phyloP scores from a whole-genome alignment of 2,113 vertebrate genomes.

The Tetrao urogallus region DNA sequence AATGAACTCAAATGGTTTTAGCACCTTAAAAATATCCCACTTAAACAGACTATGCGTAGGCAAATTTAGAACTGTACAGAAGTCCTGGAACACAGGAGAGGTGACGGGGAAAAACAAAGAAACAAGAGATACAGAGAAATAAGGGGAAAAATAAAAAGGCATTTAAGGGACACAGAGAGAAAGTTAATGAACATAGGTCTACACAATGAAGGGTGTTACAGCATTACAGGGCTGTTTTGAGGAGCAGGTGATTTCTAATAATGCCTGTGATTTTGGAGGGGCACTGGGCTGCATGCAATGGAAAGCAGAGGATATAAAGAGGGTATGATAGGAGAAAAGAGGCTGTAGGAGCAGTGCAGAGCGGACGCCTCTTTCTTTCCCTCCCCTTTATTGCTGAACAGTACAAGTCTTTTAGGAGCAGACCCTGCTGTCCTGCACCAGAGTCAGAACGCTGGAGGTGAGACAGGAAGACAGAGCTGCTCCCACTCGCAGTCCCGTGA shows the following conservation, averaged over 20 bases:
- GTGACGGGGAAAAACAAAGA: neutral
- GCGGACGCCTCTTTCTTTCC: rapidly evolving
- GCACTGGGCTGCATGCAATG: neutral
- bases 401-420: neutral
- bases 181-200: neutral
- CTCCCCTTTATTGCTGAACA: neutral
- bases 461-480: too few species aligned
- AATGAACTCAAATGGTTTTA: slow-evolving; percentile 43
- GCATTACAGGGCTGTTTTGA: neutral
- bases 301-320: neutral
- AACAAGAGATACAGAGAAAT: neutral
- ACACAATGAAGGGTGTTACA: neutral
- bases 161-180: neutral
- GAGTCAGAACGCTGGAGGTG: neutral
- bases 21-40: slow-evolving; percentile 37
- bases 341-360: neutral
- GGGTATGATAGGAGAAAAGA: neutral
- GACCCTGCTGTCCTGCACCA: neutral
- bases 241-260: neutral
- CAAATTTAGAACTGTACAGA: slow-evolving; percentile 40
- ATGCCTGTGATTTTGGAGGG: neutral
- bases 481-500: neutral
- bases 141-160: neutral
- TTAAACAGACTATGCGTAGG: slow-evolving; percentile 17
- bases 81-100: slow-evolving; percentile 22